phyloP scores from a whole-genome alignment of 1,140 invertebrate species.

The Pachypeltis micranthus region DNA sequence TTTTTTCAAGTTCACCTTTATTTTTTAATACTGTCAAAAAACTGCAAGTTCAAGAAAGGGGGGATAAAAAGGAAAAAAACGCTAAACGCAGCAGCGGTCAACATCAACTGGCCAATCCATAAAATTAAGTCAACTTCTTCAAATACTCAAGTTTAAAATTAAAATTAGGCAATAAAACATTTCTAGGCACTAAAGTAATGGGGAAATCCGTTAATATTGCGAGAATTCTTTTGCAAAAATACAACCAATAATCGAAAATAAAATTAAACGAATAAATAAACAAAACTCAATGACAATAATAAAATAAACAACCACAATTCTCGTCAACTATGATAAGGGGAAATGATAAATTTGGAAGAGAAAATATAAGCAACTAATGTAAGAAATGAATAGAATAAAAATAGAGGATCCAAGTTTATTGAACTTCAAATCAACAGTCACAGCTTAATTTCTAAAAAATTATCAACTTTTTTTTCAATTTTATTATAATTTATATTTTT shows the following conservation, averaged over 20 bases:
- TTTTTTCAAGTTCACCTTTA: too few species aligned
- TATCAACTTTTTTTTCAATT: neutral
- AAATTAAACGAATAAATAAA: neutral
- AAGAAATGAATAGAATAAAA: neutral
- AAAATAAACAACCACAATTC: neutral
- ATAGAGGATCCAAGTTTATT: neutral
- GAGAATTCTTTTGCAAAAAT: neutral
- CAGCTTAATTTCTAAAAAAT: constrained; percentile 3
- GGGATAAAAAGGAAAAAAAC: neutral
- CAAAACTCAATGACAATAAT: neutral
- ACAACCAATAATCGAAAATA: neutral
- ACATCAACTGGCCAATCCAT: neutral
- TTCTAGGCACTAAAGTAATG: too few species aligned
- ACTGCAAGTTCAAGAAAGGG: neutral
- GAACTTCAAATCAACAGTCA: neutral
- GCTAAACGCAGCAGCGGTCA: neutral
- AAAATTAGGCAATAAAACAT: neutral
- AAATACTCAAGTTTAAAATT: neutral
- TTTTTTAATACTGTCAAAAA: constrained; percentile 2
- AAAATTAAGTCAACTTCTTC: neutral
- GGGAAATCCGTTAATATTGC: too few species aligned
- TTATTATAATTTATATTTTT: neutral
- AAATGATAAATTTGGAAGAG: too few species aligned
- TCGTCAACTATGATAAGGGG: neutral
- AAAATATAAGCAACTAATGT: too few species aligned